Evolutionary conservation across 2,888 invertebrate species (phyloP), one percentile per base, ranked within the genome.

Genomic region (Perizoma affinitatum): DNA sequence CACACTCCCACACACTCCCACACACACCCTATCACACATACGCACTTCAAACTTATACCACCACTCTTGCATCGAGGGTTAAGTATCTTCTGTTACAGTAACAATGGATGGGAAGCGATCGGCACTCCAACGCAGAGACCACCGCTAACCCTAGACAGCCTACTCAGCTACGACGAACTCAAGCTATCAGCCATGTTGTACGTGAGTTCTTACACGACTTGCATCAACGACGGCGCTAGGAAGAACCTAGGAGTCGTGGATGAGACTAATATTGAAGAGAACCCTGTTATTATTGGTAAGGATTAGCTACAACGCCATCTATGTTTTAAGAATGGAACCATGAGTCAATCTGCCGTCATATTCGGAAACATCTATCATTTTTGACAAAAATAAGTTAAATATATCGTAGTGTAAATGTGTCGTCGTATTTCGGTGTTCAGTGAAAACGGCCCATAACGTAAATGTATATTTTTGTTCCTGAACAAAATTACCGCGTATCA

Each of bases 121-220:
- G 95, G 95, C 11, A 94, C 93, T 0, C 76, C 89, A 3, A 76
- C 88, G 0, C 93, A 95, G 67, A 87, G 87, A 38, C 82, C 89
- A 0, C 94, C 94, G 0, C 71, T 94, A 10, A 68, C 92, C 0
- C 75, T 95, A 5, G 87, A 92, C 36, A 90, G 92, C 66, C 93
- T 93, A 65, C 80, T 95, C 11, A 94, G 94, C 54, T 95, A 95
- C 69, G 95, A 95, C 54, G 95, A 95, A 78, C 90, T 95, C 63
- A 95, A 95, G 71, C 67, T 95, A 0, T 93, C 95, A 0, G 92
- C 94, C 0, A 86, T 94, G 82, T 84, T 95, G 50, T 93, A 90
- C 38, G 88, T 95, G 3, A 93, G 94, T 9, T 94, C 94, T 0
- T 87, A 89, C 58, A 94, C 94, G 0, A 91, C 90, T 66, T 95